These are phyloP conservation scores for Caenorhabditis parvicauda DNA, from an alignment of 2,888 invertebrate genomes.

Conservation along the genomic window DNA sequence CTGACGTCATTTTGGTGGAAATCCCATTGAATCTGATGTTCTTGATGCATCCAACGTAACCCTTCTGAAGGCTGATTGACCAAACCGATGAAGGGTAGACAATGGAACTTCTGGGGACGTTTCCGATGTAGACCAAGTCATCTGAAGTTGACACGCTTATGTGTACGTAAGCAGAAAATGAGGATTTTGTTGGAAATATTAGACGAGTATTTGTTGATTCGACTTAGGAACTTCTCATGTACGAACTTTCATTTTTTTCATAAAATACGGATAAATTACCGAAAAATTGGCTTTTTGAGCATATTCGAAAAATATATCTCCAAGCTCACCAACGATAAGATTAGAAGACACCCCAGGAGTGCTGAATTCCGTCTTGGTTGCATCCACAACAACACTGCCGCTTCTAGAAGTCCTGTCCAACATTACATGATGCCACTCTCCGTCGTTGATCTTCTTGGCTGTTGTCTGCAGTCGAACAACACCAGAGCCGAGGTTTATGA, in stretches of 20 bases:
- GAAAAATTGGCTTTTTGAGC: too few species aligned
- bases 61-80: constrained; percentile 41
- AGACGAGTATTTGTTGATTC: not conserved
- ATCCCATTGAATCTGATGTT: constrained; percentile 60
- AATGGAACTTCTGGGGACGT: constrained; percentile 21
- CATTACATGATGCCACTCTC: constrained; percentile 56
- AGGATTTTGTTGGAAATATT: not conserved
- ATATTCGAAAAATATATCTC: too few species aligned
- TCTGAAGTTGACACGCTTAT: constrained; percentile 10
- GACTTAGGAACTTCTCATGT: too few species aligned
- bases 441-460: constrained; percentile 47
- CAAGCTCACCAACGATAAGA: constrained; percentile 47
- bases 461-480: constrained; percentile 73
- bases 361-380: constrained; percentile 57
- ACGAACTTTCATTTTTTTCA: too few species aligned
- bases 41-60: constrained; percentile 57
- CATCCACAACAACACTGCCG: constrained; percentile 55
- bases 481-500: constrained; percentile 87
- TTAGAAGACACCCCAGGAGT: constrained; percentile 61
- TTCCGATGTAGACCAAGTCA: constrained; percentile 27
- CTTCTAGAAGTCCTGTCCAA: constrained; percentile 55
- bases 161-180: too few species aligned
- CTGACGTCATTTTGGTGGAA: constrained; percentile 54
- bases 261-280: too few species aligned
- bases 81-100: constrained; percentile 39